Conservation (phyloP, 2,113 vertebrate species). For the Hypocryptadius cinnamomeus region DNA sequence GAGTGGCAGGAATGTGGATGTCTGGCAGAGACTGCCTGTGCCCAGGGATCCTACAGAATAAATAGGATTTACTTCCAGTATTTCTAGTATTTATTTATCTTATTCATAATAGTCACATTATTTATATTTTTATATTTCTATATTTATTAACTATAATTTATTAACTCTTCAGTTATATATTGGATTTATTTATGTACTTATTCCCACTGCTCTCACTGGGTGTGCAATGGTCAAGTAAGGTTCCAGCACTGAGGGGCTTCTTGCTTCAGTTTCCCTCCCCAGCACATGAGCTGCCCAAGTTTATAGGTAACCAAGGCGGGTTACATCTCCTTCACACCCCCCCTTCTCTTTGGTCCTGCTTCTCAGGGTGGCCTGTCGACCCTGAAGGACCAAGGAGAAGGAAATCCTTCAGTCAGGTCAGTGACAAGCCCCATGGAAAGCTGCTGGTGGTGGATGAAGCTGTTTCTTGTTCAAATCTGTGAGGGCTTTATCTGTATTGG, state of each 20-base stretch:
- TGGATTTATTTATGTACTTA: background rate
- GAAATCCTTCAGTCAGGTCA: background rate
- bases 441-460: background rate
- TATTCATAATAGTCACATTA: background rate
- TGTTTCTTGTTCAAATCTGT: background rate
- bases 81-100: background rate
- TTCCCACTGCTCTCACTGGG: background rate
- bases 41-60: background rate
- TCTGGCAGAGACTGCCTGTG: background rate
- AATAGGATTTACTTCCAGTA: background rate
- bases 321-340: background rate
- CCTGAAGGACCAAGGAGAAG: background rate
- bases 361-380: background rate
- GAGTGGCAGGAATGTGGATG: background rate
- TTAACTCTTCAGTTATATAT: background rate
- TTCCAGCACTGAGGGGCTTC: background rate
- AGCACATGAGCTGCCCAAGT: background rate
- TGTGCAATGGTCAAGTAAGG: background rate
- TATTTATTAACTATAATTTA: background rate
- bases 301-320: background rate
- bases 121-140: background rate
- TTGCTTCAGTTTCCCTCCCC: background rate
- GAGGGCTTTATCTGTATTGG: background rate
- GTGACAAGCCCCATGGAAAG: background rate
- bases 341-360: background rate